Conservation (phyloP, 30 jellyfish, hydroid and myxozoan species). For the Aurelia coerulea region DNA sequence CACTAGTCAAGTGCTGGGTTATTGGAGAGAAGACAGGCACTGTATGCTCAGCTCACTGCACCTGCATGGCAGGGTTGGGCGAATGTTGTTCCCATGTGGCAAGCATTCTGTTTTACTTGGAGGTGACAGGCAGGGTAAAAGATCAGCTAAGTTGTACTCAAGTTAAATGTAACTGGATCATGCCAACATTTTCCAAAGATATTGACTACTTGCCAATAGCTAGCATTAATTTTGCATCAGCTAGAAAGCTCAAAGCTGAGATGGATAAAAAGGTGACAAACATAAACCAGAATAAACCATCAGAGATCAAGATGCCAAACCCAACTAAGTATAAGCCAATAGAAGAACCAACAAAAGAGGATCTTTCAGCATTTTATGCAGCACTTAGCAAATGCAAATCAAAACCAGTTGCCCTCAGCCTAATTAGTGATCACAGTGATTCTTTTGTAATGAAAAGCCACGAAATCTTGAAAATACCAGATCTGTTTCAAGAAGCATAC, state of each 20-base stretch:
- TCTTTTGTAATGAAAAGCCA: constrained; percentile 19
- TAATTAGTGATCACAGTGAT: neutral
- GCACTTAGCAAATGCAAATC: constrained; percentile 31
- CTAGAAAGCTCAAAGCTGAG: too few species aligned
- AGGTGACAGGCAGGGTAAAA: neutral
- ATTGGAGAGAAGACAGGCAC: constrained; percentile 38
- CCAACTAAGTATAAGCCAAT: constrained; percentile 10
- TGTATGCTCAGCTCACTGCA: constrained; percentile 60
- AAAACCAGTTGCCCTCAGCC: constrained; percentile 64
- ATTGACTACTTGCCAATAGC: too few species aligned
- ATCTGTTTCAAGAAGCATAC: constrained; percentile 54
- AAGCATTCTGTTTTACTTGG: constrained; percentile 39
- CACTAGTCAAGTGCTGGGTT: constrained; percentile 14
- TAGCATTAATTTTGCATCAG: too few species aligned
- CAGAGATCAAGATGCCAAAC: neutral
- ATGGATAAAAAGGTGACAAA: too few species aligned
- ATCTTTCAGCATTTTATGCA: constrained; percentile 10
- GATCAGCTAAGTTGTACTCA: constrained; percentile 16
- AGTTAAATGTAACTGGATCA: constrained; percentile 53
- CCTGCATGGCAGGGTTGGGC: constrained; percentile 65
- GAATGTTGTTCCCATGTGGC: constrained; percentile 67
- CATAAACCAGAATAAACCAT: too few species aligned
- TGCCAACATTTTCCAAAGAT: neutral
- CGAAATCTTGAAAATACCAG: constrained; percentile 20
- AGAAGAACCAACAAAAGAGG: constrained; percentile 24